Conservation (phyloP, 2,113 vertebrate genomes). For the Rhipidura dahli region DNA sequence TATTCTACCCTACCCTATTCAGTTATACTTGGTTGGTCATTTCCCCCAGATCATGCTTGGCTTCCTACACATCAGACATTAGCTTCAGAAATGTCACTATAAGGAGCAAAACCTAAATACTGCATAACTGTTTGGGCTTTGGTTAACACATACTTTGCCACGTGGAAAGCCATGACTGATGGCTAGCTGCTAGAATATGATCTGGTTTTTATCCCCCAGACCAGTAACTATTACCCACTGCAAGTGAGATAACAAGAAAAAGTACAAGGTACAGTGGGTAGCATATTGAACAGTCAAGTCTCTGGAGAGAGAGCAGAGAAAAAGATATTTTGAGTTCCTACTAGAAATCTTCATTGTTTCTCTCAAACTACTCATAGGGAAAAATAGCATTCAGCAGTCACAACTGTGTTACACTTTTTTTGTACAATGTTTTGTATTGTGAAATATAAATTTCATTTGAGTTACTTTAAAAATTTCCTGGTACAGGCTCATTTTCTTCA, state of each 20-base stretch:
- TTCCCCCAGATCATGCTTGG: neutral
- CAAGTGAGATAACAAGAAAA: neutral
- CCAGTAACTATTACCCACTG: neutral
- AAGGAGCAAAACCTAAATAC: neutral
- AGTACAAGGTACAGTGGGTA: neutral
- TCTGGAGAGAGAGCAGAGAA: neutral
- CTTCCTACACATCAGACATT: neutral
- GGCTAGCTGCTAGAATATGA: neutral
- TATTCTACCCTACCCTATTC: neutral
- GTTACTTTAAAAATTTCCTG: neutral
- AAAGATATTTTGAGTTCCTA: conserved; percentile 13
- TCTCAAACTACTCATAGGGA: neutral
- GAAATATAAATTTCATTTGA: conserved; percentile 39
- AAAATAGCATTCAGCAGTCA: conserved; percentile 23
- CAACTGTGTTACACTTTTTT: neutral
- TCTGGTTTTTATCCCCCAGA: neutral
- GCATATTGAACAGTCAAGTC: neutral
- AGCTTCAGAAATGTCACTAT: neutral
- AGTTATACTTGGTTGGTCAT: fast-evolving
- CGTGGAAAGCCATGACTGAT: neutral
- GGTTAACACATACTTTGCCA: neutral
- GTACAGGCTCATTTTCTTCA: neutral
- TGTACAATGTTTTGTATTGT: neutral
- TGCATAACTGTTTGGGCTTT: neutral
- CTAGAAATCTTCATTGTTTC: conserved; percentile 15